These are phyloP conservation scores for Vanessa tameamea DNA, from an alignment of 1,140 invertebrate genomes.

Conservation along the genomic window DNA sequence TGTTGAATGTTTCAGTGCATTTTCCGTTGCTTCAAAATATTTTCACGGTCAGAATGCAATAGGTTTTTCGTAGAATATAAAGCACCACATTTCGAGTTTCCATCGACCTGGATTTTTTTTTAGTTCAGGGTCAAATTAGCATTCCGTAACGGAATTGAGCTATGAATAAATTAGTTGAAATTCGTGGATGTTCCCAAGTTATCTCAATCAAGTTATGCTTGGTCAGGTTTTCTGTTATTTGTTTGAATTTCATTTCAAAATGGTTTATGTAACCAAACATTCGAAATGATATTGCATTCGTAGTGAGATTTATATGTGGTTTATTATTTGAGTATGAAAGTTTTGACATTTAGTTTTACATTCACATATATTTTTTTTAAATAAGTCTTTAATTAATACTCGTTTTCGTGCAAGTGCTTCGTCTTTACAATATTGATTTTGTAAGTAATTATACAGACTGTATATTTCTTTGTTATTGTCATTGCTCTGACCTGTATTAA, in stretches of 20 bases:
- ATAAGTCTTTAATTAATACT: too few species aligned
- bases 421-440: too few species aligned
- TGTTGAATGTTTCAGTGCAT: background rate
- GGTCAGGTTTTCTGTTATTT: conserved; percentile 36
- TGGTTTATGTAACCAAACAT: conserved; percentile 5
- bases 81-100: conserved; percentile 23
- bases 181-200: conserved; percentile 37
- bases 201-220: conserved; percentile 35
- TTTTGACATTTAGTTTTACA: too few species aligned
- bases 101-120: conserved; percentile 32
- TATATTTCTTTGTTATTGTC: too few species aligned
- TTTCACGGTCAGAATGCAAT: conserved; percentile 1
- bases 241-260: conserved; percentile 26
- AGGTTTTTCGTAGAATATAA: conserved; percentile 27
- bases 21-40: conserved; percentile 2
- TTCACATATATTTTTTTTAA: too few species aligned
- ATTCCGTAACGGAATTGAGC: conserved; percentile 36
- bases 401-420: too few species aligned
- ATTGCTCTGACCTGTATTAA: too few species aligned
- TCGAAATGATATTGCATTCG: background rate
- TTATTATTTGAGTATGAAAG: background rate
- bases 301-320: background rate
- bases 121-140: conserved; percentile 38
- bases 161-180: conserved; percentile 42
- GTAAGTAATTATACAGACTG: too few species aligned